These are phyloP conservation scores for Heptranchias perlo DNA, from an alignment of 2,113 vertebrate genomes.

Conservation along the genomic window DNA sequence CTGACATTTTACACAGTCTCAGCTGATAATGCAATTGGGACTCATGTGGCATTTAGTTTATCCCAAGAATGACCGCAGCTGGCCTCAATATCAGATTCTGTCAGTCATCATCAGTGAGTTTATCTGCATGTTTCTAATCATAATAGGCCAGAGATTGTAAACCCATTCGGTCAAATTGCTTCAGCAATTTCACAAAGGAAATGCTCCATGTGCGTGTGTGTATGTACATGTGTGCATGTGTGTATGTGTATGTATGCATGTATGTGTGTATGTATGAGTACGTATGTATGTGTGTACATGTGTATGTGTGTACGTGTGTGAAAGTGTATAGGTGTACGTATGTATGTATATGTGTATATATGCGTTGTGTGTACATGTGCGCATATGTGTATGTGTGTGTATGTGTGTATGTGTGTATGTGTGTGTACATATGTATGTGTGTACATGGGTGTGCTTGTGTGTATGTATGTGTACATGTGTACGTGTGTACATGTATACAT, in stretches of 20 bases:
- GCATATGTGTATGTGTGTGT: not conserved
- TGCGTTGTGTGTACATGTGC: too few species aligned
- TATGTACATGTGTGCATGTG: not conserved
- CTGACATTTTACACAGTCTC: constrained; percentile 69
- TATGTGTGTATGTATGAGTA: not conserved
- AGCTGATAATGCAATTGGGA: constrained; percentile 68
- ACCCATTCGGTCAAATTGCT: constrained; percentile 82
- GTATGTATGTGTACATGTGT: not conserved
- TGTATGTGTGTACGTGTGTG: not conserved
- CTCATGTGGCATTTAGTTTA: constrained; percentile 74
- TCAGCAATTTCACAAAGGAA: constrained; percentile 46
- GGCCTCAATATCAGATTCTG: constrained; percentile 77
- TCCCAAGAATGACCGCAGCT: constrained; percentile 59
- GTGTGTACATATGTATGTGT: not conserved
- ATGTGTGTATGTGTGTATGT: not conserved
- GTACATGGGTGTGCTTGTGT: not conserved
- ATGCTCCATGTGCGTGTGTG: not conserved
- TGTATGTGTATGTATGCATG: not conserved
- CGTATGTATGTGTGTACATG: not conserved
- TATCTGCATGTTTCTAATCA: constrained; percentile 75
- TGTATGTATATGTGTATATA: not conserved
- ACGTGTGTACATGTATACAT: not conserved
- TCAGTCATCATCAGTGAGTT: constrained; percentile 83
- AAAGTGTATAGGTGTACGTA: not conserved
- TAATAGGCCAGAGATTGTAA: constrained; percentile 68